Evolutionary conservation across 2,888 invertebrate species (phyloP), one percentile per base, ranked within the genome.

Genomic region (Aradus depressus): DNA sequence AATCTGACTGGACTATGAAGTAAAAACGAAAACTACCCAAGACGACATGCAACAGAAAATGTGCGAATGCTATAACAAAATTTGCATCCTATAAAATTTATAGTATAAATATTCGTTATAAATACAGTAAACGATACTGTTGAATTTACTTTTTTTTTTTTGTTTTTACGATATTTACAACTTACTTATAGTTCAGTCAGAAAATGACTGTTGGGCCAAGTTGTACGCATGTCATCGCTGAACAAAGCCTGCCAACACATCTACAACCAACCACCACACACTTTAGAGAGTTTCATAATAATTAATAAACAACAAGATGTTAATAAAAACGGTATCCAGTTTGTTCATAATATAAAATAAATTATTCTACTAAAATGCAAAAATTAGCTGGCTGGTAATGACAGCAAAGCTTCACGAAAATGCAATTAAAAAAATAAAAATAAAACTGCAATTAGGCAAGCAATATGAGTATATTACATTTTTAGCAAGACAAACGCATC

Each of bases 1-100:
- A n/a, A n/a, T n/a, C 86, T 89, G 66, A 91, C 90, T 64, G 91
- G 89, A 74, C 86, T 87, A 74, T 90, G 89, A 71, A 87, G 86
- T 67, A 88, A 6, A 34, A 18, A 14, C 14, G 82, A 72, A 89
- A 88, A 62, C 88, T 88, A 59, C 83, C 86, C 64, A 34, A 18
- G n/a, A 12, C 16, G n/a, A n/a, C 35, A 34, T 34, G 35, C 35
- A 34, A 34, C n/a, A 12, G 35, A n/a, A n/a, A n/a, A 12, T 34
- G 35, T 34, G 35, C 35, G 12, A 10, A 10, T 18, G 42, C 25
- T 25, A 10, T 42, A 12, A 22, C 10, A 42, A 19, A 3, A 22
- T 23, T 34, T 16, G 18, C 31, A 31, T 10, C 31, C 14, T 34
- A 16, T 16, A 4, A 4, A 34, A 4, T 34, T 34, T 4, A 34